Evolutionary conservation across 1,140 invertebrate species (phyloP).

Genomic region (Temnothorax nylanderi): DNA sequence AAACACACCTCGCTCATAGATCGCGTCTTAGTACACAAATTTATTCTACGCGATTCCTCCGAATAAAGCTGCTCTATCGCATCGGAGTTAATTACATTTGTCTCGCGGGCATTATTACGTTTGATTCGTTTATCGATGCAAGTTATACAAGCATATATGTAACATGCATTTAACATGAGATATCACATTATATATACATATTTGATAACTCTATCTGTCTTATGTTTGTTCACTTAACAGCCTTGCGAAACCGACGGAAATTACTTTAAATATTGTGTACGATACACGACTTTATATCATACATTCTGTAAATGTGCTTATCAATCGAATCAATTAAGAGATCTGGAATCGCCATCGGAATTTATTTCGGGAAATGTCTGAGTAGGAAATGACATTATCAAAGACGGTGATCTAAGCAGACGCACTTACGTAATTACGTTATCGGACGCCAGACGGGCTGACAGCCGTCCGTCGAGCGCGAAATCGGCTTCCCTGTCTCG

Average conservation of each 20-base stretch:
- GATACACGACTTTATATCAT: not conserved
- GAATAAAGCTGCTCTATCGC: not conserved
- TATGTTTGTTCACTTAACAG: not conserved
- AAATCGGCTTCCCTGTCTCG: slow-evolving; percentile 45
- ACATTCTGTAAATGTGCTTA: not conserved
- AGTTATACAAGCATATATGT: not conserved
- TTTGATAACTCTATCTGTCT: not conserved
- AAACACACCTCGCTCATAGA: not conserved
- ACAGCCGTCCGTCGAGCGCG: slow-evolving; percentile 31
- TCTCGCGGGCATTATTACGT: not conserved
- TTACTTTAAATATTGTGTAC: not conserved
- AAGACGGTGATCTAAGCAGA: not conserved
- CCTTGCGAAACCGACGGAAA: not conserved
- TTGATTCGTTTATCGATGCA: not conserved
- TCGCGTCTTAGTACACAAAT: not conserved
- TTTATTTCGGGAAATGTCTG: slow-evolving; percentile 34
- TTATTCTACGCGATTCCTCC: not conserved
- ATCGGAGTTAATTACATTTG: slow-evolving; percentile 5
- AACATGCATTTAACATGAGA: not conserved
- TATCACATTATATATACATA: not conserved
- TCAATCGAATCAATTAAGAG: slow-evolving; percentile 13
- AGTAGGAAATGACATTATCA: slow-evolving; percentile 7
- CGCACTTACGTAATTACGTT: slow-evolving; percentile 33
- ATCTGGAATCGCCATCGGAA: not conserved
- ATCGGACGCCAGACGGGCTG: slow-evolving; percentile 30